Evolutionary conservation across 2,888 invertebrate species (phyloP).

Genomic region (Monochamus alternatus): DNA sequence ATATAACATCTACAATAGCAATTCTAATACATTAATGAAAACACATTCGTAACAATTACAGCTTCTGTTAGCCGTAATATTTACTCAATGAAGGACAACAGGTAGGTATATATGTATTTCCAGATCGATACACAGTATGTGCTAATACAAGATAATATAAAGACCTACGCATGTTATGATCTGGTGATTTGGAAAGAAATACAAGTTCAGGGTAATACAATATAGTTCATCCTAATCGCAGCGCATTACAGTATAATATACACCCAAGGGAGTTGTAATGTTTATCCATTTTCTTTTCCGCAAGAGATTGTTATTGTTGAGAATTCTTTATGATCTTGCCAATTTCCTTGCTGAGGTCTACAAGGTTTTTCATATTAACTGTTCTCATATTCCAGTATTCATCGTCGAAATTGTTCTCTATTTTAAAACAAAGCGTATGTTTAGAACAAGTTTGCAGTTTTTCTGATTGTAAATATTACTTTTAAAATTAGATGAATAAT

Average conservation of each 20-base stretch:
- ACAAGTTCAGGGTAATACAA: conserved; percentile 4
- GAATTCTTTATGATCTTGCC: background rate
- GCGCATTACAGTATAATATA: conserved; percentile 1
- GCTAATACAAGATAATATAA: background rate
- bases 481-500: no score
- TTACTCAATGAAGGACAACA: no score
- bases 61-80: no score
- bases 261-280: background rate
- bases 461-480: no score
- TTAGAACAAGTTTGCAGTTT: no score
- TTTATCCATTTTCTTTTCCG: background rate
- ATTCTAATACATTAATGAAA: no score
- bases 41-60: no score
- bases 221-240: conserved; percentile 10
- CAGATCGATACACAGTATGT: background rate
- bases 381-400: no score
- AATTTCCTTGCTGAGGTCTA: background rate
- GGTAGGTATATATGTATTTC: no score
- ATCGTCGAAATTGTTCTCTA: no score
- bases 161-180: conserved; percentile 7
- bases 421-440: no score
- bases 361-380: background rate
- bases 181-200: background rate
- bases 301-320: background rate
- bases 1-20: no score